phyloP scores from a whole-genome alignment of 1,140 invertebrate genomes.

The Drosophila ficusphila region DNA sequence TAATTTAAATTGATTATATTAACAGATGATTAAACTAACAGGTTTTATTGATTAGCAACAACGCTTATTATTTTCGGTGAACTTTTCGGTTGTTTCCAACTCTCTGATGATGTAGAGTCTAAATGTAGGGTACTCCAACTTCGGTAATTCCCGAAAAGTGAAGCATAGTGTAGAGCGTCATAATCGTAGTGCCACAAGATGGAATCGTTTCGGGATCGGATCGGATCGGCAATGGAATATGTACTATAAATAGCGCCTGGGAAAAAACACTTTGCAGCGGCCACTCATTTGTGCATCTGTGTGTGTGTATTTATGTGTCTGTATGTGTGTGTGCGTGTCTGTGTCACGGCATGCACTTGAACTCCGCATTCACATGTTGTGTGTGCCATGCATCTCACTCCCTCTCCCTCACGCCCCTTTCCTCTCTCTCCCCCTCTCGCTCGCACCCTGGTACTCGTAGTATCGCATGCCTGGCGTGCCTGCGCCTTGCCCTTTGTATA shows the following conservation, averaged over 20 bases:
- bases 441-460: conserved; percentile 20
- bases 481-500: conserved; percentile 18
- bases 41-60: too few species aligned
- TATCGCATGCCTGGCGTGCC: conserved; percentile 58
- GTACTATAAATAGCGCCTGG: conserved; percentile 76
- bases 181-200: conserved; percentile 35
- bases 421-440: not conserved
- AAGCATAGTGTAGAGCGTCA: conserved; percentile 27
- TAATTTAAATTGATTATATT: too few species aligned
- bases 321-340: conserved; percentile 29
- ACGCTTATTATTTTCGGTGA: too few species aligned
- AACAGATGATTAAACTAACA: too few species aligned
- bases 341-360: conserved; percentile 76
- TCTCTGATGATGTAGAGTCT: too few species aligned
- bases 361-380: conserved; percentile 70
- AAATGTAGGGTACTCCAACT: not conserved
- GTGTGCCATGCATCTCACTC: conserved; percentile 21
- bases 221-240: conserved; percentile 18
- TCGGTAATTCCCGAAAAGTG: not conserved
- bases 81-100: not conserved
- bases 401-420: not conserved
- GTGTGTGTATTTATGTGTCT: not conserved
- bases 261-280: conserved; percentile 80
- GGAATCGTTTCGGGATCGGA: conserved; percentile 1
- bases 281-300: conserved; percentile 6